Conservation (phyloP, 2,797 vertebrate species). For the Tokudaia muenninki region DNA sequence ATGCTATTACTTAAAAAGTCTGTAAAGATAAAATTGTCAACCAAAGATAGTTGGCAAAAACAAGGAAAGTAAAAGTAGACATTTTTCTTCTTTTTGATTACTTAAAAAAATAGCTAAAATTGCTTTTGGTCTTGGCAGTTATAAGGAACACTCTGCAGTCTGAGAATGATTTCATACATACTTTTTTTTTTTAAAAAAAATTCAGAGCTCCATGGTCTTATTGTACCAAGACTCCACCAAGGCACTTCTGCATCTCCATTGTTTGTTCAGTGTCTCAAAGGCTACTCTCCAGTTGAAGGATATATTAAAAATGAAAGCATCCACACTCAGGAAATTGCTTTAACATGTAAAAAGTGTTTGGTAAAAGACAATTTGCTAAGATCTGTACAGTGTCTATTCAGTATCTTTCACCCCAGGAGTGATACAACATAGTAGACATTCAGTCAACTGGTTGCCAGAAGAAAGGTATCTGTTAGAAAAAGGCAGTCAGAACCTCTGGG, state of each 20-base stretch:
- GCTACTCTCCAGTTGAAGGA: neutral
- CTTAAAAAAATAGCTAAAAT: constrained; percentile 30
- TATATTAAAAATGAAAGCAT: neutral
- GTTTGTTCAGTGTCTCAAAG: neutral
- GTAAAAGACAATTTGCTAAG: neutral
- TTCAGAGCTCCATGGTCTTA: neutral
- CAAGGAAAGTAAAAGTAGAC: constrained; percentile 28
- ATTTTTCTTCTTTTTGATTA: constrained; percentile 44
- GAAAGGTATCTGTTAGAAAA: constrained; percentile 21
- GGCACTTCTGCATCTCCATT: neutral
- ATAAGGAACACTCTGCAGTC: neutral
- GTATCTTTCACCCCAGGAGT: neutral
- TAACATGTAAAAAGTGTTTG: neutral
- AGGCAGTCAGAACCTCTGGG: neutral
- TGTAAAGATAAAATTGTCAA: constrained; percentile 43
- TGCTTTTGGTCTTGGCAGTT: neutral
- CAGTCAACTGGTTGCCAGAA: neutral
- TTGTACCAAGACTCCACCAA: neutral
- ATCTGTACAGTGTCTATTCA: neutral
- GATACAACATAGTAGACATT: neutral
- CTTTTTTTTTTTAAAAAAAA: neutral
- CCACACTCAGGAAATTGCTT: neutral
- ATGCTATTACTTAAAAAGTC: neutral
- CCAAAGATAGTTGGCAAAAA: constrained; percentile 17
- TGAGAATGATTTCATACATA: neutral